A percentile compares a stretch with the other conserved stretches of the same genome.
Evolutionary conservation across 2,888 invertebrate species (phyloP).

Genomic region (Serripes groenlandicus): DNA sequence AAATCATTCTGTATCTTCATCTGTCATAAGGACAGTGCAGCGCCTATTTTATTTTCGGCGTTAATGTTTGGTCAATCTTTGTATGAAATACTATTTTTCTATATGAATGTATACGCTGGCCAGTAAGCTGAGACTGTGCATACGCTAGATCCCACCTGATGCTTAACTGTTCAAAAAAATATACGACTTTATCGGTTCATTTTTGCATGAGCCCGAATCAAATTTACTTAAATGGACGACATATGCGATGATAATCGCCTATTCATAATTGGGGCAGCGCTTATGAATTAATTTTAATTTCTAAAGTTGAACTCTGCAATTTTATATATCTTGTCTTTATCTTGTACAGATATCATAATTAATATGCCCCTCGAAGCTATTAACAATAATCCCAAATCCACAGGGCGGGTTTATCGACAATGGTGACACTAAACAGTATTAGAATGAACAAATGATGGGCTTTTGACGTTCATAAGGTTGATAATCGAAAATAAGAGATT

Average conservation of each 20-base stretch:
- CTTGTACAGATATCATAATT: slow-evolving; percentile 51
- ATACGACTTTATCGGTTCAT: no score
- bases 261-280: slow-evolving; percentile 52
- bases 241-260: slow-evolving; percentile 43
- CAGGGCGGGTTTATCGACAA: slow-evolving; percentile 33
- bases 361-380: slow-evolving; percentile 43
- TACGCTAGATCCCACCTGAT: no score
- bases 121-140: no score
- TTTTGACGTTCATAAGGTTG: slow-evolving; percentile 12
- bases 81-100: no score
- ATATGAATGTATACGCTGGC: no score
- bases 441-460: slow-evolving; percentile 6
- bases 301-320: slow-evolving; percentile 48
- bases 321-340: slow-evolving; percentile 62
- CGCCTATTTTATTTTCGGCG: no score
- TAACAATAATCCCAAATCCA: slow-evolving; percentile 41
- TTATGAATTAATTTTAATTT: slow-evolving; percentile 50
- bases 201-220: no score
- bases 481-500: slow-evolving; percentile 37
- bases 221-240: background rate
- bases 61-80: no score
- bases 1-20: no score
- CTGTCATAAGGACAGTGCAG: no score
- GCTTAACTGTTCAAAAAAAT: no score
- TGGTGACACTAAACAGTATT: slow-evolving; percentile 58